Base-by-base conservation (phyloP, 2,797 vertebrate genomes). In the Antrozous pallidus region DNA sequence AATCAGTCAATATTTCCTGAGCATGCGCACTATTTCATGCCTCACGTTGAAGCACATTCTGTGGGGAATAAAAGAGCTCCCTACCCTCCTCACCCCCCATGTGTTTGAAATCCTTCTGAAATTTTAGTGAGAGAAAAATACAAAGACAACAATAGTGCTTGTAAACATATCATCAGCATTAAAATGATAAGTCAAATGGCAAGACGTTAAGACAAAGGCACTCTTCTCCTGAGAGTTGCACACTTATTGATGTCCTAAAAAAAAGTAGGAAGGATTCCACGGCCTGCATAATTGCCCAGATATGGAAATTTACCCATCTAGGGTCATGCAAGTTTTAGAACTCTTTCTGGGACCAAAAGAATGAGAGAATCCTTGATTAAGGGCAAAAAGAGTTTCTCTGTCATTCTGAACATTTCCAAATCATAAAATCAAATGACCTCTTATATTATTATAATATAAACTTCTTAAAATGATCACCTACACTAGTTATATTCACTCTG, bases 291-390 rank as follows among this genome's bases (percentile, higher is more conserved):
- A 56, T 58, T 91, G 28, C 3, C 61, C 49, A 83, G 49, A 71
- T 51, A 40, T n/a, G 58, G 78, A 94, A 69, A 94, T 33, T 47
- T 51, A 51, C 6, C 69, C 47, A 61, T 56, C 33, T 40, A 80
- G 22, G 4, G 14, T 78, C 79, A 83, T 83, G 24, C 4, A 45
- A 71, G 31, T 8, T 49, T 94, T 80, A 87, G 77, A 40, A 51
- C 11, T 38, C 28, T 77, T 56, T 73, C 2, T 28, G 28, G 45
- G 9, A 40, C 31, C 8, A 63, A 63, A 13, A 69, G 65, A 88
- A 86, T 71, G 79, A 75, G 12, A 91, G 95, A 94, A 94, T 90
- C 12, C 17, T 40, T 75, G 36, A n/a, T 45, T 77, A 80, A 86
- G 14, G 40, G 24, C 7, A 92, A 79, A 77, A 90, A 33, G 83